A percentile compares a stretch with the other conserved stretches of the same genome.
Conservation (phyloP, 2,797 vertebrate genomes). For the Crossoptilon crossoptilon region DNA sequence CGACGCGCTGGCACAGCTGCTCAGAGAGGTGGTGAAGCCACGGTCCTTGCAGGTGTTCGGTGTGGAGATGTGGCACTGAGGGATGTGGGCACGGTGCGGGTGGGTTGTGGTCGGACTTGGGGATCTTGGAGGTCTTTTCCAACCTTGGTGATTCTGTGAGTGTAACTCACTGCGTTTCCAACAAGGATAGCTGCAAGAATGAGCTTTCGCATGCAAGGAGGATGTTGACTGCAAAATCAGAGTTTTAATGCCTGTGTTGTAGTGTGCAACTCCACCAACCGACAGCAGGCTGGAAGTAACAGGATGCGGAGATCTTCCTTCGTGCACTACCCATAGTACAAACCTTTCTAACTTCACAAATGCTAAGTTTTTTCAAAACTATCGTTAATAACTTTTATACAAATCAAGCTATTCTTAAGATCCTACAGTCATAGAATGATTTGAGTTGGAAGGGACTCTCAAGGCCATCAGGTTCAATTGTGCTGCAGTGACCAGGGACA, state of each 20-base stretch:
- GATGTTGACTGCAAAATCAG: background rate
- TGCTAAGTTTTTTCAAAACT: background rate
- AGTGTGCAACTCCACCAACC: background rate
- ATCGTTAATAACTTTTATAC: background rate
- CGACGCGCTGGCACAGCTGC: no score
- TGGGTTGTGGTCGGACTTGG: no score
- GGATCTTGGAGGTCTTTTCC: no score
- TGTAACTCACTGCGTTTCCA: background rate
- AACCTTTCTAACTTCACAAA: background rate
- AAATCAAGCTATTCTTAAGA: background rate
- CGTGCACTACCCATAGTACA: background rate
- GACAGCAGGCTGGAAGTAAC: background rate
- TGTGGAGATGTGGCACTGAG: no score
- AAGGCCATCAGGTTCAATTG: no score
- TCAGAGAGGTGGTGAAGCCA: no score
- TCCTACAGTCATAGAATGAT: no score
- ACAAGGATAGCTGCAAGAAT: background rate
- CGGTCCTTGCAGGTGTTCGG: no score
- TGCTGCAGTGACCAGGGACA: no score
- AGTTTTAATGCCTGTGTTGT: background rate
- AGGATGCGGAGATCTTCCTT: background rate
- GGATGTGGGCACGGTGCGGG: no score
- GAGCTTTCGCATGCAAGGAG: background rate
- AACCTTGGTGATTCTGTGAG: no score
- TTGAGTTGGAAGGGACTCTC: no score